Evolutionary conservation across 1,140 invertebrate genomes (phyloP), one percentile per base, ranked within the genome.

Genomic region (Scaptomyza graminum): DNA sequence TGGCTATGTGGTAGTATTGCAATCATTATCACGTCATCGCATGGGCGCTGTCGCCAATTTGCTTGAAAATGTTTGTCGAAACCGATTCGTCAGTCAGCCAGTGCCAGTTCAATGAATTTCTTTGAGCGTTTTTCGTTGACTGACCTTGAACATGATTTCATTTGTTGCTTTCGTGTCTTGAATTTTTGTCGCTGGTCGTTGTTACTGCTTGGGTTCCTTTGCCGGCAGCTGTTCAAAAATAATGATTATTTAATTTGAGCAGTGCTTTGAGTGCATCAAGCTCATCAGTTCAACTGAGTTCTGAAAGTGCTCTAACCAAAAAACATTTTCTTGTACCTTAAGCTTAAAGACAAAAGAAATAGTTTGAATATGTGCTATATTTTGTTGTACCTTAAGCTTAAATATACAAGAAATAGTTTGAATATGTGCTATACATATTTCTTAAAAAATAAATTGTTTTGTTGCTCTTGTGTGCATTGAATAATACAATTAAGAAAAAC

Each of bases 21-120:
- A 51, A 25, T 44, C 49, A 16, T 61, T 16, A 34, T 52, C 12
- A 55, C 46, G 63, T 55, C 52, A 55, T 64, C 31, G 18, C 56
- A 44, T 76, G 81, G 80, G 81, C 80, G 81, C 87, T 87, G 82
- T 78, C 82, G 52, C 69, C 60, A 85, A 85, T 76, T 85, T 85
- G 73, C 12, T 80, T 66, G 63, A 71, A 71, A 52, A n/a, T 25
- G 57, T 62, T 62, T 68, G 18, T 22, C 37, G 51, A 52, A 52
- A 64, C 37, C 37, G n/a, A 41, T 13, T 46, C n/a, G 5, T 37
- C 62, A 34, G 31, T 34, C 8, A 34, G 31, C 9, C 31, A 31
- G 44, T 55, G n/a, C n/a, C 68, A 68, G 82, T 74, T 85, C 82
- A 87, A 77, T 77, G 82, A 85, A 81, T 87, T 64, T 87, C 64